phyloP scores from a whole-genome alignment of 2,888 invertebrate species.

The Odontothrips loti region DNA sequence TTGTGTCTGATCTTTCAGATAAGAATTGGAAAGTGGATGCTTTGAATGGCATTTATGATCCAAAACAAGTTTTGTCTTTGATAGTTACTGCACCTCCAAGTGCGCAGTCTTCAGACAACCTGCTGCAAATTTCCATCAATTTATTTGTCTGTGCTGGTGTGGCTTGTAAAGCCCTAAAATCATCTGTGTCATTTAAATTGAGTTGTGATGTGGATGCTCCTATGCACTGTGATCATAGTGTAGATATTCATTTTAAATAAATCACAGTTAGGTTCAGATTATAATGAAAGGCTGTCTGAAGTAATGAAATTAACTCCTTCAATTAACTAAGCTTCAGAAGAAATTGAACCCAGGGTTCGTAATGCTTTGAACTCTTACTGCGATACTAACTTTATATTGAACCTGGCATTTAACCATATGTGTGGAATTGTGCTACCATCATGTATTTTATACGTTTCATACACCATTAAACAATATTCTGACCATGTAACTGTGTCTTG shows the following conservation, averaged over 20 bases:
- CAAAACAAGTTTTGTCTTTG: not conserved
- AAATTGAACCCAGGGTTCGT: no score
- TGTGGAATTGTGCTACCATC: no score
- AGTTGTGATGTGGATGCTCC: not conserved
- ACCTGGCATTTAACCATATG: no score
- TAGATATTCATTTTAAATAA: not conserved
- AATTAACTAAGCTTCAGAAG: no score
- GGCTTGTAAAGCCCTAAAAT: constrained; percentile 30
- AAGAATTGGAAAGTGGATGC: constrained; percentile 25
- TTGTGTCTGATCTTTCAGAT: no score
- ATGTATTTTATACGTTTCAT: no score
- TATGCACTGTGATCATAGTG: not conserved
- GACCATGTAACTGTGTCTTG: no score
- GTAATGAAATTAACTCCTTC: no score
- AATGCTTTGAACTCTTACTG: not conserved
- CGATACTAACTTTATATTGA: not conserved
- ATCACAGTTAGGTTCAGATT: no score
- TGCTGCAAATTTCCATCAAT: not conserved
- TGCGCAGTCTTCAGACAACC: not conserved
- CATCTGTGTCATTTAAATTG: not conserved
- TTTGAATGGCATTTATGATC: not conserved
- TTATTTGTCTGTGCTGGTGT: constrained; percentile 33
- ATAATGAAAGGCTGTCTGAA: no score
- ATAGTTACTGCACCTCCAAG: not conserved
- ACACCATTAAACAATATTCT: no score